phyloP scores from a whole-genome alignment of 2,888 invertebrate genomes.

The Hyles lineata region DNA sequence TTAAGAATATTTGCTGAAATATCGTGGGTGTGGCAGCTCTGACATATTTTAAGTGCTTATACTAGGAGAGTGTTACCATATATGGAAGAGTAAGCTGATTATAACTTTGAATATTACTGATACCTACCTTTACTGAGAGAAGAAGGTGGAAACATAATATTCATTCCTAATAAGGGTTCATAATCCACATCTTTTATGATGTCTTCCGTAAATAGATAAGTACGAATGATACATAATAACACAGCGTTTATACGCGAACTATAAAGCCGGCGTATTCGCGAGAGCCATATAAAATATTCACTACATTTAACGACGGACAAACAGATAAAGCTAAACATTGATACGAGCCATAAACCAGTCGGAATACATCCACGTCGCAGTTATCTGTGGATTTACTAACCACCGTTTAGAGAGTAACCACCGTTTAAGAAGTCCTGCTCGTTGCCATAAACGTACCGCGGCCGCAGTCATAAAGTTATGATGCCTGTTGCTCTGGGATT shows the following conservation, averaged over 20 bases:
- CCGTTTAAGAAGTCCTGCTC: slow-evolving; percentile 25
- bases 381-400: slow-evolving; percentile 3
- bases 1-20: too few relatives aligned
- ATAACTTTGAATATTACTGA: too few relatives aligned
- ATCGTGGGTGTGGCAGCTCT: too few relatives aligned
- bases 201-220: background rate
- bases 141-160: too few relatives aligned
- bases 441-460: slow-evolving; percentile 22
- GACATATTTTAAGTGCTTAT: too few relatives aligned
- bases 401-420: slow-evolving; percentile 6
- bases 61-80: too few relatives aligned
- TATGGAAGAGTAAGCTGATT: too few relatives aligned
- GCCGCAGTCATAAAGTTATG: slow-evolving; percentile 27
- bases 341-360: slow-evolving; percentile 22
- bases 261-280: background rate
- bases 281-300: slow-evolving; percentile 2
- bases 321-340: slow-evolving; percentile 23
- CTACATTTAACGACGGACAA: slow-evolving; percentile 20
- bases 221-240: background rate
- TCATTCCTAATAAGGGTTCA: background rate
- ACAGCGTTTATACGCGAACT: background rate
- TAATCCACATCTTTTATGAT: background rate
- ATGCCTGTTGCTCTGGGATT: background rate
- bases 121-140: too few relatives aligned
- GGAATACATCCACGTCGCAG: slow-evolving; percentile 1